Conservation (phyloP, 2,888 invertebrate species). For the Synergus laeviventris region DNA sequence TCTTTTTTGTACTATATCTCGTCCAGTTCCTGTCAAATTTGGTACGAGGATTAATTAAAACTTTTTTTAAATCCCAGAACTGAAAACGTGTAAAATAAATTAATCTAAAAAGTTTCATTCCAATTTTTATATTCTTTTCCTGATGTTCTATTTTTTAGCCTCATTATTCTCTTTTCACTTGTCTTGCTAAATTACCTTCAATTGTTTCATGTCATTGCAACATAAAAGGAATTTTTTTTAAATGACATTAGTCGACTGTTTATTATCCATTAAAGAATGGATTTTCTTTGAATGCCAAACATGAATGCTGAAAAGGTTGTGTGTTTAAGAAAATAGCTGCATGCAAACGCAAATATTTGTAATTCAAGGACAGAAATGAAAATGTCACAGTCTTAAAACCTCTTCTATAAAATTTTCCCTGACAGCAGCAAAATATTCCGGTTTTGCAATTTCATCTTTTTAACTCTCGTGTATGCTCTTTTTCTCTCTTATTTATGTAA, state of each 20-base stretch:
- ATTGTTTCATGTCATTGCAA: conserved; percentile 25
- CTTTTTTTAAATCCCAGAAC: not conserved
- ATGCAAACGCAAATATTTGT: conserved; percentile 24
- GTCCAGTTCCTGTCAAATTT: conserved; percentile 27
- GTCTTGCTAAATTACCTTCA: conserved; percentile 9
- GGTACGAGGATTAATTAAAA: not conserved
- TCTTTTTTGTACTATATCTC: not conserved
- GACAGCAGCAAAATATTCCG: conserved; percentile 9
- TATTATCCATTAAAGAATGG: conserved; percentile 25
- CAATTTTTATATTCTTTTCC: conserved; percentile 1
- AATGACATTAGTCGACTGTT: conserved; percentile 26
- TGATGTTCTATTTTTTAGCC: conserved; percentile 2
- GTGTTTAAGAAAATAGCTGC: conserved; percentile 35
- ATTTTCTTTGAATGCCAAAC: conserved; percentile 32
- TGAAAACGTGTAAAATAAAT: not conserved
- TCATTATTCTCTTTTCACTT: conserved; percentile 15
- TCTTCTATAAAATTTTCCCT: conserved; percentile 1
- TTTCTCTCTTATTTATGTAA: conserved; percentile 21
- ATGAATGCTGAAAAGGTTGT: conserved; percentile 34
- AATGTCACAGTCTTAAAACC: conserved; percentile 18
- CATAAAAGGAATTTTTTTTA: conserved; percentile 2
- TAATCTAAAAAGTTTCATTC: not conserved
- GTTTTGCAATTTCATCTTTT: conserved; percentile 19
- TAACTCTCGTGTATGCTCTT: not conserved
- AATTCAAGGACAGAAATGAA: conserved; percentile 38